Percentiles rank a stretch among this genome's conserved stretches.
Conservation (phyloP, 2,113 vertebrate species). For the Mobula hypostoma region DNA sequence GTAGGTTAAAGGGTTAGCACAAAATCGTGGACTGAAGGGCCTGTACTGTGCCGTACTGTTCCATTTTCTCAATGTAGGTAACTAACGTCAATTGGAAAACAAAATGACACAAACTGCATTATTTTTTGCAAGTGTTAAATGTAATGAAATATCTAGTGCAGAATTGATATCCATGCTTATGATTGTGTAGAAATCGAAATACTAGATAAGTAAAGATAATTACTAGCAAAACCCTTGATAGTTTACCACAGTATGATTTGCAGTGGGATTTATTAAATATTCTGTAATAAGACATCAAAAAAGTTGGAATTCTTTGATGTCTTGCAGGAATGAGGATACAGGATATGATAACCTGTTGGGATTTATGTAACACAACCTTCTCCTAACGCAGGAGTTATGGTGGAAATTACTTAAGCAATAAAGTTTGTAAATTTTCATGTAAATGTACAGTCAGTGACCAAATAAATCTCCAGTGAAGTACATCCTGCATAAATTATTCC, state of each 20-base stretch:
- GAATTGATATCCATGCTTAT: neutral
- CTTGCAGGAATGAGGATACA: neutral
- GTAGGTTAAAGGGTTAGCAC: too few relatives aligned
- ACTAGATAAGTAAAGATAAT: neutral
- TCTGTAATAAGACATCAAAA: slow-evolving; percentile 19
- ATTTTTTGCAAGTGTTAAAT: neutral
- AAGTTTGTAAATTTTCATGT: neutral
- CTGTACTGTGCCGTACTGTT: too few relatives aligned
- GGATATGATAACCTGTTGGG: slow-evolving; percentile 16
- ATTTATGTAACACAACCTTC: neutral
- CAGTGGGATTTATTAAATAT: neutral
- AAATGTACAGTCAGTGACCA: neutral
- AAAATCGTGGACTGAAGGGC: too few relatives aligned
- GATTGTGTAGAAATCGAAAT: neutral
- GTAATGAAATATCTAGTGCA: neutral
- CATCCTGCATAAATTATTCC: neutral
- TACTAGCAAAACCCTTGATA: neutral
- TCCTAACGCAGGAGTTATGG: neutral
- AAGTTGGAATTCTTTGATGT: slow-evolving; percentile 7
- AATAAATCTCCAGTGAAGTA: neutral
- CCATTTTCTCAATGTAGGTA: neutral
- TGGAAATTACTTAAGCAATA: neutral
- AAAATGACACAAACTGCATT: neutral
- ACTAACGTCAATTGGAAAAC: neutral
- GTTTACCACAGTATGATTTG: neutral